phyloP scores from a whole-genome alignment of 1,140 invertebrate genomes.

The Cherax quadricarinatus region DNA sequence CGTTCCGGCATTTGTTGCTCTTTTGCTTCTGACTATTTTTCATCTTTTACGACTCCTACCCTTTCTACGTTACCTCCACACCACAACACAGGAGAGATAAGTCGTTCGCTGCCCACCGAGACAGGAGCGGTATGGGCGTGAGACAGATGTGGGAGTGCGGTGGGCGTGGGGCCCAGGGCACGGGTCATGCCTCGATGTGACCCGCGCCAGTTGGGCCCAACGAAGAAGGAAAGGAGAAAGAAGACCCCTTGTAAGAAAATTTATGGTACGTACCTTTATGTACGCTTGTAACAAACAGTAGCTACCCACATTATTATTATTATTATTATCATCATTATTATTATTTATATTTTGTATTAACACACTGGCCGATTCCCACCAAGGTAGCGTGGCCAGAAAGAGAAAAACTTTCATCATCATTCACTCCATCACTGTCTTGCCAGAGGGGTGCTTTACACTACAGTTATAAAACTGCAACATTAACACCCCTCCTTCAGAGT shows the following conservation, averaged over 20 bases:
- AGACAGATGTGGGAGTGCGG: background rate
- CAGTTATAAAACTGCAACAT: no score
- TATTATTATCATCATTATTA: no score
- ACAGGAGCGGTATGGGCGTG: background rate
- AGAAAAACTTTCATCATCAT: no score
- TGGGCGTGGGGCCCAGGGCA: constrained; percentile 1
- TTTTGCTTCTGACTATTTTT: background rate
- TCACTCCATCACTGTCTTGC: no score
- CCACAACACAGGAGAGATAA: background rate
- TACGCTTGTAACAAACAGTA: no score
- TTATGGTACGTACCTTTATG: background rate
- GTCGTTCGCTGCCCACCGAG: background rate
- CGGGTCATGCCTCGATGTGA: constrained; percentile 25
- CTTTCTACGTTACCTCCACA: background rate
- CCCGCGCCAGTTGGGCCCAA: background rate
- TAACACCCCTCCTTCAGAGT: no score
- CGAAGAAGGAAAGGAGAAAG: background rate
- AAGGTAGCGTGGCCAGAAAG: no score
- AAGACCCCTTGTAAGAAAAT: background rate
- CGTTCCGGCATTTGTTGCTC: background rate
- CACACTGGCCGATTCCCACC: no score
- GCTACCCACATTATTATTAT: no score
- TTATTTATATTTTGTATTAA: no score
- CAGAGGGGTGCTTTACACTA: no score
- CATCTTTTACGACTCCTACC: background rate